Conservation (phyloP, 2,797 vertebrate species). For the Gobionotothen gibberifrons region DNA sequence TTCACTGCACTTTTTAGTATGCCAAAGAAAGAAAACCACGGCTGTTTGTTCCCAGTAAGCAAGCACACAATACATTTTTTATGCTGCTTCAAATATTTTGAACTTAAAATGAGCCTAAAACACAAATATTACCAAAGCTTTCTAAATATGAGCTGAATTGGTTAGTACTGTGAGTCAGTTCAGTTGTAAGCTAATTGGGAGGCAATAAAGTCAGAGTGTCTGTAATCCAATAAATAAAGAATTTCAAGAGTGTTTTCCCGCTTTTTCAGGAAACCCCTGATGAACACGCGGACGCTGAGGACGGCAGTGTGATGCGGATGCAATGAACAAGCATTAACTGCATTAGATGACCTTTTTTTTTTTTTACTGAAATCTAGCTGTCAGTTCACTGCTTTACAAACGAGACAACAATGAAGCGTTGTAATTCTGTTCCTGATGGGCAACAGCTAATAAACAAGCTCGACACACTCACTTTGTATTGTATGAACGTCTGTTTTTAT, state of each 20-base stretch:
- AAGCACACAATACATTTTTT: no score
- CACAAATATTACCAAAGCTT: not conserved
- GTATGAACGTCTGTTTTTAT: slow-evolving; percentile 76
- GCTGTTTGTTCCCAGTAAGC: not conserved
- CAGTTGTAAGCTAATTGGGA: not conserved
- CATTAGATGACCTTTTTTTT: not conserved
- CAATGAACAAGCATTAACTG: not conserved
- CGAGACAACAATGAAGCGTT: not conserved
- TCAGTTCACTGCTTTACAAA: not conserved
- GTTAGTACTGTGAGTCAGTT: no score
- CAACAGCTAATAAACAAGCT: slow-evolving; percentile 38
- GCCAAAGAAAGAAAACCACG: not conserved
- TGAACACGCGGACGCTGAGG: not conserved
- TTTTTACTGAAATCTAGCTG: no score
- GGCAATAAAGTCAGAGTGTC: not conserved
- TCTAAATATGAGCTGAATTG: not conserved
- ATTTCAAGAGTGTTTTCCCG: not conserved
- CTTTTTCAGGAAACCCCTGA: slow-evolving; percentile 51
- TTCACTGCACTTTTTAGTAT: not conserved
- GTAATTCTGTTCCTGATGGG: not conserved
- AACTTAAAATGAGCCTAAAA: not conserved
- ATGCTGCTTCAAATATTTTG: no score
- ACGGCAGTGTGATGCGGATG: slow-evolving; percentile 1
- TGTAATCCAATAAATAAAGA: not conserved
- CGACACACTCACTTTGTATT: slow-evolving; percentile 19